These are phyloP conservation scores for Pterostichus niger DNA, from an alignment of 2,888 invertebrate species.

Conservation along the genomic window DNA sequence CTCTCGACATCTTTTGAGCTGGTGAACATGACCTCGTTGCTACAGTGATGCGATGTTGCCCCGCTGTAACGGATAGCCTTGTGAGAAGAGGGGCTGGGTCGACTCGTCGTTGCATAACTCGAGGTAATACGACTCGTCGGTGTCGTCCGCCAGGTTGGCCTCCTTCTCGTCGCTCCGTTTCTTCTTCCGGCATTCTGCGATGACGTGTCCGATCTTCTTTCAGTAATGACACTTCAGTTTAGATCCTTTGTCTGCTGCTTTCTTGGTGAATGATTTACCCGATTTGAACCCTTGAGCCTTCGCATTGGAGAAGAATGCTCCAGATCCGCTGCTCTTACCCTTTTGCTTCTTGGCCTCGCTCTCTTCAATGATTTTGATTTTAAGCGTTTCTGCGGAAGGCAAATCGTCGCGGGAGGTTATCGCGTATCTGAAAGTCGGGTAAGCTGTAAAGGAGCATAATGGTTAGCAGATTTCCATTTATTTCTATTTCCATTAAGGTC, in stretches of 20 bases:
- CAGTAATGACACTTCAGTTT: not conserved
- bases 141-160: not conserved
- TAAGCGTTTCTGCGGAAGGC: constrained; percentile 69
- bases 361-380: constrained; percentile 70
- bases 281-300: no score
- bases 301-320: not conserved
- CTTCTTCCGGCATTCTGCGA: constrained; percentile 10
- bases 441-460: constrained; percentile 70
- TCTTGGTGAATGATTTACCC: not conserved
- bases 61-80: not conserved
- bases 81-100: no score
- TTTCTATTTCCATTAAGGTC: constrained; percentile 70
- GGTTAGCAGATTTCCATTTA: constrained; percentile 68
- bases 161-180: not conserved
- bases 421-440: constrained; percentile 71
- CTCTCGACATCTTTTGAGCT: not conserved
- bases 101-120: no score
- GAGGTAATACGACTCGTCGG: no score
- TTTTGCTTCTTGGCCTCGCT: constrained; percentile 67
- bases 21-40: not conserved
- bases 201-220: not conserved
- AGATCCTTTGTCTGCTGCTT: no score
- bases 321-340: no score
- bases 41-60: not conserved
- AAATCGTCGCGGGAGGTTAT: constrained; percentile 72